These are phyloP conservation scores for Orbicella faveolata DNA, from an alignment of 64 coral and sea anemone genomes.

Conservation along the genomic window DNA sequence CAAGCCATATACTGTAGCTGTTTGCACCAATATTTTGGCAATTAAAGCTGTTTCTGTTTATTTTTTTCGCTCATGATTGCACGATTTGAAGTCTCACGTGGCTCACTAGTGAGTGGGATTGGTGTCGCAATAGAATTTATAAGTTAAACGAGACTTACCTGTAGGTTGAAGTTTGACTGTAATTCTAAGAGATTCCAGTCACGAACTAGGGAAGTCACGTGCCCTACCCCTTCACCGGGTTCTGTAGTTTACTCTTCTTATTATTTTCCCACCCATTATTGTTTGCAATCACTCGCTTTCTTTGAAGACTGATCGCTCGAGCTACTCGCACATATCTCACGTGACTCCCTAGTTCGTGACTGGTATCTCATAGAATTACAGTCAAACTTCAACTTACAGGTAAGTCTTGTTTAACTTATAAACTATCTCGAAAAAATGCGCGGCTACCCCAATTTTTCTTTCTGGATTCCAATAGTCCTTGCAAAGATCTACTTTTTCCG, in stretches of 20 bases:
- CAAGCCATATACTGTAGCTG: neutral
- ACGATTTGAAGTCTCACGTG: conserved; percentile 27
- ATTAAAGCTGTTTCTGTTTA: conserved; percentile 17
- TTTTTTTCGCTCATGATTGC: conserved; percentile 27
- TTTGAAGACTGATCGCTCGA: neutral
- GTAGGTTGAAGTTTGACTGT: neutral
- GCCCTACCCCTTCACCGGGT: conserved; percentile 27
- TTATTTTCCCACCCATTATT: conserved; percentile 16
- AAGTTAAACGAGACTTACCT: conserved; percentile 32
- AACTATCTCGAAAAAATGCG: no score
- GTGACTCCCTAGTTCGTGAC: no score
- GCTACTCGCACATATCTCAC: conserved; percentile 5
- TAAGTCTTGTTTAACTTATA: no score
- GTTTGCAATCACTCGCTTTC: neutral
- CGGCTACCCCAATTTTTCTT: no score
- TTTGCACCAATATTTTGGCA: neutral
- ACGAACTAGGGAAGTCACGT: conserved; percentile 21
- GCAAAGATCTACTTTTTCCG: no score
- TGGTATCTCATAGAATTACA: no score
- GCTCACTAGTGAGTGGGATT: conserved; percentile 54
- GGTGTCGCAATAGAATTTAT: conserved; percentile 35
- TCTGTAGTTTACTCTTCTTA: neutral
- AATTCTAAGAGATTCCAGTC: conserved; percentile 3
- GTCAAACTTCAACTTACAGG: no score
- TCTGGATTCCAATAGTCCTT: no score